Evolutionary conservation across 2,113 vertebrate genomes (phyloP).

Genomic region (Fukomys damarensis): DNA sequence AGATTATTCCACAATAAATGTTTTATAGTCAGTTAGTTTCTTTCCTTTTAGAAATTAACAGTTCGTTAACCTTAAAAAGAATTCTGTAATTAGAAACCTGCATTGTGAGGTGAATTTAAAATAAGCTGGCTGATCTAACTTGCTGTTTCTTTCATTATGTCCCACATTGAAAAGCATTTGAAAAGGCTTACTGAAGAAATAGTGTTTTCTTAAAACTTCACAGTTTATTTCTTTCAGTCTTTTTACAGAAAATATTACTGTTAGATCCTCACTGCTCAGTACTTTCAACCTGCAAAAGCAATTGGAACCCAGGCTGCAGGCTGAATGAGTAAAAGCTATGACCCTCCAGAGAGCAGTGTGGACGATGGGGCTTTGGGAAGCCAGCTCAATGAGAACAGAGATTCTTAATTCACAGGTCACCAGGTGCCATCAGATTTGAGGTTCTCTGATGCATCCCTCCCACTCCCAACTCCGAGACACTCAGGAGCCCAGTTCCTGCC

Average conservation of each 20-base stretch:
- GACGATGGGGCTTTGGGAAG: neutral
- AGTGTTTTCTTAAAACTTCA: neutral
- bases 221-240: neutral
- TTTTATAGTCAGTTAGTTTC: neutral
- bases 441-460: neutral
- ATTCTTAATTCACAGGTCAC: neutral
- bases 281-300: neutral
- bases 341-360: neutral
- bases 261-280: neutral
- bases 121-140: neutral
- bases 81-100: neutral
- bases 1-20: neutral
- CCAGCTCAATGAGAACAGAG: neutral
- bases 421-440: neutral
- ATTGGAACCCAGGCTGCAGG: neutral
- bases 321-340: accelerated
- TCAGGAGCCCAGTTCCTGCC: neutral
- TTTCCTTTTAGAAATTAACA: neutral
- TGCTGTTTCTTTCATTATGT: neutral
- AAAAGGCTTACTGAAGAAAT: neutral
- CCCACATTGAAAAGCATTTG: conserved; percentile 4
- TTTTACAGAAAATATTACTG: neutral
- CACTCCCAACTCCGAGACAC: neutral
- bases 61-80: conserved; percentile 31
- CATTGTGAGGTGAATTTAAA: neutral